Conservation (phyloP, 2,888 invertebrate genomes). For the Rhopalosiphum nymphaeae region DNA sequence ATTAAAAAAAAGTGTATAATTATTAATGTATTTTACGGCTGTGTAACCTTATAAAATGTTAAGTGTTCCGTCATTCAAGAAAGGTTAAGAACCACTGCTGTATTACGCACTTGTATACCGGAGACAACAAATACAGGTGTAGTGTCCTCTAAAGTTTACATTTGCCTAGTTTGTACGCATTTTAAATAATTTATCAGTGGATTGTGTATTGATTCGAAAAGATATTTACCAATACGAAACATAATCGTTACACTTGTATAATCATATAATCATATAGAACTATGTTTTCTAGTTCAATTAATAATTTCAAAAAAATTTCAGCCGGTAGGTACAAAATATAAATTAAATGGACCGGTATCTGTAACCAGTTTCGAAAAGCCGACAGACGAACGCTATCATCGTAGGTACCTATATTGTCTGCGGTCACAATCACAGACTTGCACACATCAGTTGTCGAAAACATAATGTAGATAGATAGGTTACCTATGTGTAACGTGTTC, state of each 20-base stretch:
- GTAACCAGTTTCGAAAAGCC: slow-evolving; percentile 2
- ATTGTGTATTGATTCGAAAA: neutral
- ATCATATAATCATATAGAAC: neutral
- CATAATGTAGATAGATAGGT: neutral
- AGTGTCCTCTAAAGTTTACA: neutral
- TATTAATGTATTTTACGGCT: no score
- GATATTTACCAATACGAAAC: neutral
- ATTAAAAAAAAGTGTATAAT: no score
- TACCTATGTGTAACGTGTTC: neutral
- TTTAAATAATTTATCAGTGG: neutral
- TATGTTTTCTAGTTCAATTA: neutral
- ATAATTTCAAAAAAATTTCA: slow-evolving; percentile 17
- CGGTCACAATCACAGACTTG: slow-evolving; percentile 7
- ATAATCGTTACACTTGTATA: neutral
- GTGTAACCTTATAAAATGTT: no score
- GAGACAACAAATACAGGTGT: no score
- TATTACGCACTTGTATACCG: no score
- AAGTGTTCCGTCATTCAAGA: no score
- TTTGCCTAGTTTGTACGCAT: neutral
- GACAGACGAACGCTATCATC: neutral
- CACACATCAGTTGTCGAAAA: slow-evolving; percentile 2
- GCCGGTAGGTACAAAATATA: neutral
- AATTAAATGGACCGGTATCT: slow-evolving; percentile 9
- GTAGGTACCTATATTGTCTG: neutral
- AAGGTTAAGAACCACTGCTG: no score